A percentile compares a stretch with the other conserved stretches of the same genome.
Conservation (phyloP, 2,888 invertebrate genomes). For the Nephrotoma guestfalica region DNA sequence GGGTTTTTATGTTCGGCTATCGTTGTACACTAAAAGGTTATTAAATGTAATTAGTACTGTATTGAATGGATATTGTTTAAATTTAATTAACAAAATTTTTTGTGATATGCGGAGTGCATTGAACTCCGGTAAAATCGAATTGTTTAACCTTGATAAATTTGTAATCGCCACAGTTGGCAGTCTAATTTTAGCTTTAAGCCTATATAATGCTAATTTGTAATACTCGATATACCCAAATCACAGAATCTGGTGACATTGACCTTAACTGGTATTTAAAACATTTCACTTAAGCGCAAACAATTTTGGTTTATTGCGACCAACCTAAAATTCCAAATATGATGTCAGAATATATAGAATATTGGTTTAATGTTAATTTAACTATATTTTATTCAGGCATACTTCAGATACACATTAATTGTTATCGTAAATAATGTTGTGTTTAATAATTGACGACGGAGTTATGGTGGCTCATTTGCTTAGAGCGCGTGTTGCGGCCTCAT, state of each 20-base stretch:
- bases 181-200: background rate
- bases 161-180: background rate
- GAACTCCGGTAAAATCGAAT: background rate
- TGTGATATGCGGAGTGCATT: background rate
- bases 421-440: background rate
- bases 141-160: background rate
- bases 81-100: background rate
- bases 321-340: background rate
- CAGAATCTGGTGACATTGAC: background rate
- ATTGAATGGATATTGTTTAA: background rate
- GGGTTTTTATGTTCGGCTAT: background rate
- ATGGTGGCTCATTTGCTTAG: background rate
- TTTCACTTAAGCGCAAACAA: background rate
- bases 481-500: background rate
- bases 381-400: background rate
- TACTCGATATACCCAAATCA: background rate
- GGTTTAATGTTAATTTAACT: background rate
- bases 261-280: background rate
- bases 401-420: background rate
- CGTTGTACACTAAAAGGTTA: background rate
- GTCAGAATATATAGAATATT: background rate
- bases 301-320: background rate
- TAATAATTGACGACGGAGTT: background rate
- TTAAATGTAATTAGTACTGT: background rate
- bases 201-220: background rate